phyloP scores from a whole-genome alignment of 2,113 vertebrate genomes.

The Chascanopsetta lugubris region DNA sequence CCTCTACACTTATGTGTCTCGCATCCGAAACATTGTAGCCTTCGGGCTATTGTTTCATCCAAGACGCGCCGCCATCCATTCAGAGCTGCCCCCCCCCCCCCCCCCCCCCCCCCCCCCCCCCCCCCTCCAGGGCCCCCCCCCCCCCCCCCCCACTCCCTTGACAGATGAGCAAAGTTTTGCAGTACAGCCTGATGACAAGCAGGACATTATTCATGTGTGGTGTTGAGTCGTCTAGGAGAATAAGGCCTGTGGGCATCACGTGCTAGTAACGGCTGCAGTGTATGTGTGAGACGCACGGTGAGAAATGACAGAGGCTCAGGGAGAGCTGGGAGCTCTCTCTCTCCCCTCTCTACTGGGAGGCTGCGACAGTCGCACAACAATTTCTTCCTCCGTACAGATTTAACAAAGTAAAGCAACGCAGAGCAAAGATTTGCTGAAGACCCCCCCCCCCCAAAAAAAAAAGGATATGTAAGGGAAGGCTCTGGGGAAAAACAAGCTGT shows the following conservation, averaged over 20 bases:
- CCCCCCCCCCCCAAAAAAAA: no score
- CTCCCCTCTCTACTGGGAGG: slow-evolving; percentile 50
- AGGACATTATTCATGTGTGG: slow-evolving; percentile 48
- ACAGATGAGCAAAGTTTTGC: slow-evolving; percentile 36
- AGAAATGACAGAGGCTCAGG: slow-evolving; percentile 60
- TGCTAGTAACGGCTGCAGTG: slow-evolving; percentile 40
- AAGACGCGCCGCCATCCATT: slow-evolving; percentile 25
- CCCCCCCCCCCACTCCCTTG: neutral
- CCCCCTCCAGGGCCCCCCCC: slow-evolving; percentile 25
- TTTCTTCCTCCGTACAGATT: slow-evolving; percentile 46
- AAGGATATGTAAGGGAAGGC: slow-evolving; percentile 13
- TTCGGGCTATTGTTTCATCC: slow-evolving; percentile 15
- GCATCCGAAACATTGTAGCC: neutral
- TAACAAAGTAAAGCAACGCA: slow-evolving; percentile 61
- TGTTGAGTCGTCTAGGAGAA: slow-evolving; percentile 54
- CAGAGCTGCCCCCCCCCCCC: slow-evolving; percentile 14
- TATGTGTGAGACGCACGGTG: slow-evolving; percentile 61
- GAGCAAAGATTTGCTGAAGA: slow-evolving; percentile 69
- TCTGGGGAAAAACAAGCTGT: slow-evolving; percentile 63
- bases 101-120: slow-evolving; percentile 6
- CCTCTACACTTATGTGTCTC: slow-evolving; percentile 12
- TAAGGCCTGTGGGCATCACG: slow-evolving; percentile 54
- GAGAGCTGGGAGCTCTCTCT: slow-evolving; percentile 50
- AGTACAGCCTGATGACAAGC: slow-evolving; percentile 42
- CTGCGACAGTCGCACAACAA: slow-evolving; percentile 50